Evolutionary conservation across 2,888 invertebrate genomes (phyloP).

Genomic region (Lordiphosa fenestrarum): DNA sequence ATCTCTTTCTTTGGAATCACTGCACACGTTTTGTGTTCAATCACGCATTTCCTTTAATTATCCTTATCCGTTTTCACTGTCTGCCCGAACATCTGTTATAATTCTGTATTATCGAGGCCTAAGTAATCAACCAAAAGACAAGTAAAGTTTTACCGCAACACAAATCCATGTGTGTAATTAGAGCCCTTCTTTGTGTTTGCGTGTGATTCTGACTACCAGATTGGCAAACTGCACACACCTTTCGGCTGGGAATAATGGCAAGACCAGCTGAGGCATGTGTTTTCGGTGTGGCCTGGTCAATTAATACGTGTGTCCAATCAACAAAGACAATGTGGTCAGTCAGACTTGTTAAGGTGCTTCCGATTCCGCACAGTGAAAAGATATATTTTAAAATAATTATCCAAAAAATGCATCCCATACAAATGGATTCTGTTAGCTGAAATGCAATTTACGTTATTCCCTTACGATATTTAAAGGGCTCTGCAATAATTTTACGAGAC

Average conservation of each 20-base stretch:
- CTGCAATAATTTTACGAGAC: too few relatives aligned
- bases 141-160: constrained; percentile 28
- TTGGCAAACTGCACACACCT: constrained; percentile 13
- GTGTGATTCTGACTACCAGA: constrained; percentile 17
- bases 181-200: constrained; percentile 23
- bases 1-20: constrained; percentile 1
- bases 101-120: constrained; percentile 24
- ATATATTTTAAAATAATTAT: neutral
- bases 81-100: constrained; percentile 51
- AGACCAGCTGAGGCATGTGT: constrained; percentile 28
- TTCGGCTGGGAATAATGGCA: constrained; percentile 17
- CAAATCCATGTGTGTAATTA: constrained; percentile 46
- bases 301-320: constrained; percentile 30
- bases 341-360: constrained; percentile 13
- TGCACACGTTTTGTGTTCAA: constrained; percentile 9
- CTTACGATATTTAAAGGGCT: constrained; percentile 4
- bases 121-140: constrained; percentile 14
- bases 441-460: neutral
- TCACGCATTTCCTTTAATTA: constrained; percentile 37
- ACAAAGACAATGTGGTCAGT: constrained; percentile 5
- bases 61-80: constrained; percentile 42
- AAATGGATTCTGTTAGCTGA: neutral
- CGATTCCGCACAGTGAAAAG: constrained; percentile 29
- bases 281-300: constrained; percentile 30
- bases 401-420: neutral